Percentiles rank a stretch among this genome's conserved stretches.
phyloP scores from a whole-genome alignment of 2,113 vertebrate genomes.

The Salvator merianae region DNA sequence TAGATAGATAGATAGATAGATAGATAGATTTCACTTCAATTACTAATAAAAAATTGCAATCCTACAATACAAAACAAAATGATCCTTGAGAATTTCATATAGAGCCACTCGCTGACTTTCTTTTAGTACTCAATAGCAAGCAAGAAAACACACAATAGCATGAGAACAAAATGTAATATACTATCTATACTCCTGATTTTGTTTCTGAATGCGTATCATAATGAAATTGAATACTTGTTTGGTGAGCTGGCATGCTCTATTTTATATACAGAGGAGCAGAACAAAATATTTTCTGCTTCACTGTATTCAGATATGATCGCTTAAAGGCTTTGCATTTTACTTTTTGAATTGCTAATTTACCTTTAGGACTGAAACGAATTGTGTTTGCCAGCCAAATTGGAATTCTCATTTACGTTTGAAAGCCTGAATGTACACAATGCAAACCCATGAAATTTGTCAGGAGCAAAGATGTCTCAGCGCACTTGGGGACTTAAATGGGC shows the following conservation, averaged over 20 bases:
- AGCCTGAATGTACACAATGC: background rate
- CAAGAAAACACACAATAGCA: conserved; percentile 4
- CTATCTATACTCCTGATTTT: background rate
- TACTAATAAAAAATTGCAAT: background rate
- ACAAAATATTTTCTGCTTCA: conserved; percentile 27
- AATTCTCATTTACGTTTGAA: conserved; percentile 28
- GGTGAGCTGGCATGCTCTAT: background rate
- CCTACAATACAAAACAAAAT: conserved; percentile 8
- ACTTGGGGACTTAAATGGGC: conserved; percentile 5
- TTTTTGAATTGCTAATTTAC: conserved; percentile 5
- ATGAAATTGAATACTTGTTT: conserved; percentile 3
- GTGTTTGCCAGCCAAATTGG: conserved; percentile 3
- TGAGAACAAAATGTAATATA: background rate
- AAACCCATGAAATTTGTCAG: conserved; percentile 7
- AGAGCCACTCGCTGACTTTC: background rate
- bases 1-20: too few relatives aligned
- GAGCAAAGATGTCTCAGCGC: background rate
- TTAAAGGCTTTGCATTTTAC: background rate
- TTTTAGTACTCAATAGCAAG: background rate
- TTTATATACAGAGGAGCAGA: conserved; percentile 16
- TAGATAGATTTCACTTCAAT: too few relatives aligned
- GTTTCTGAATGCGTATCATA: background rate
- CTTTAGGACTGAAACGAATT: conserved; percentile 22
- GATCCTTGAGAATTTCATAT: background rate
- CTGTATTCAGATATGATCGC: conserved; percentile 2